These are phyloP conservation scores for Phymorhynchus buccinoides DNA, from an alignment of 1,140 invertebrate genomes.

Conservation along the genomic window DNA sequence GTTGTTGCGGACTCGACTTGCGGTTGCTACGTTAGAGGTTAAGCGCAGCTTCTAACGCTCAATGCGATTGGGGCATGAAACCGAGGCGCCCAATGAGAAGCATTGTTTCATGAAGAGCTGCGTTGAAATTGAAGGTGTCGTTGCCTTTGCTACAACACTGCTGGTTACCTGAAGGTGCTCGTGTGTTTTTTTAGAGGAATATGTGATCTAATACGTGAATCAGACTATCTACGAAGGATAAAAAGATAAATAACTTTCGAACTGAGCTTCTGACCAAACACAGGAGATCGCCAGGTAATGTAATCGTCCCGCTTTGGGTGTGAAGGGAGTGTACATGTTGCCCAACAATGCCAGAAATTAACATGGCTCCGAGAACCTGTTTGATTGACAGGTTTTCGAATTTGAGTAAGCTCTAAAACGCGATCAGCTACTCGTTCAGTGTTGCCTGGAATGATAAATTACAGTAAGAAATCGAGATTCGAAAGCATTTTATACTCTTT, in stretches of 20 bases:
- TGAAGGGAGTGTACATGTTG: background rate
- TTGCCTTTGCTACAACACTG: slow-evolving; percentile 26
- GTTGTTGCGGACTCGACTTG: slow-evolving; percentile 31
- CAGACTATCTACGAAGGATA: background rate
- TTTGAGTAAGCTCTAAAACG: no score
- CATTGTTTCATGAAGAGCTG: background rate
- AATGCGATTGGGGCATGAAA: slow-evolving; percentile 4
- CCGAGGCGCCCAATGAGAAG: slow-evolving; percentile 24
- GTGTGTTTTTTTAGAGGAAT: background rate
- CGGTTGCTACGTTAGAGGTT: slow-evolving; percentile 32
- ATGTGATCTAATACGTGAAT: background rate
- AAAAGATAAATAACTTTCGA: background rate
- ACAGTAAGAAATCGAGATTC: no score
- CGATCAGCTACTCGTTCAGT: no score
- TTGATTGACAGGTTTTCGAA: background rate
- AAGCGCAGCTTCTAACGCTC: background rate
- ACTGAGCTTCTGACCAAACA: background rate
- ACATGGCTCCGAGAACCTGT: background rate
- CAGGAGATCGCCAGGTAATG: background rate
- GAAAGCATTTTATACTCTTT: no score
- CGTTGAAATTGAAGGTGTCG: slow-evolving; percentile 4
- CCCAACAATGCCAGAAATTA: background rate
- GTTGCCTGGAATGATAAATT: no score
- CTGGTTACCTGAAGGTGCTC: background rate
- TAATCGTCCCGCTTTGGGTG: background rate